Evolutionary conservation across 2,888 invertebrate genomes (phyloP), one percentile per base, ranked within the genome.

Genomic region (Ochropleura plecta): DNA sequence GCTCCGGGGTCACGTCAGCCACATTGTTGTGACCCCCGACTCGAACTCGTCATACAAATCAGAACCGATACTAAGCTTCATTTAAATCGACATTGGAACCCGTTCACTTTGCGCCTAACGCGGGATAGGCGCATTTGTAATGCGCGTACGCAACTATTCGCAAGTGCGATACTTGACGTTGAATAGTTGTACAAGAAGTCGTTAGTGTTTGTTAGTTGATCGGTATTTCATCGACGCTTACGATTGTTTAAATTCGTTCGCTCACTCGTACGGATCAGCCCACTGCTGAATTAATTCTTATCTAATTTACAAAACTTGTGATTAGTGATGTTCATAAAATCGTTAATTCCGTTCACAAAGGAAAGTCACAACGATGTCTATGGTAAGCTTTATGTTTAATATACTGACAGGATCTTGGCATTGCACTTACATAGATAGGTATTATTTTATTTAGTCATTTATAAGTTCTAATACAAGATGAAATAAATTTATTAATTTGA

Each of bases 1-100:
- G 46, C 76, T 83, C 86, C 88, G 66, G 84, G 88, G 86, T 89
- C 89, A 87, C 85, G 86, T 88, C 83, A 86, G 55, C 74, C 62
- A 62, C 68, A 66, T 80, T 70, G 86, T 79, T 64, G 69, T 83
- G 73, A 60, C 73, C 75, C 55, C 53, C 51, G 72, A 59, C 55
- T 70, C 82, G 82, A 76, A 82, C 83, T 72, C 62, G 69, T 60
- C 85, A 80, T 89, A 88, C 89, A 84, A 88, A 87, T 88, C 87
- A 85, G 73, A 77, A 73, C 86, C 84, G 76, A 81, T 83, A 82
- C 82, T 75, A 53, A 69, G 78, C 81, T 77, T 83, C 80, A 73
- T 70, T 71, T 82, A 70, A 68, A 73, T 82, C 71, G 62, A 20
- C 62, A 73, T 83, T 76, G 70, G 73, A 79, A 76, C 62, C 70